Evolutionary conservation across 53 echinoderm and acorn worm species (phyloP).

Genomic region (Arbacia lixula): DNA sequence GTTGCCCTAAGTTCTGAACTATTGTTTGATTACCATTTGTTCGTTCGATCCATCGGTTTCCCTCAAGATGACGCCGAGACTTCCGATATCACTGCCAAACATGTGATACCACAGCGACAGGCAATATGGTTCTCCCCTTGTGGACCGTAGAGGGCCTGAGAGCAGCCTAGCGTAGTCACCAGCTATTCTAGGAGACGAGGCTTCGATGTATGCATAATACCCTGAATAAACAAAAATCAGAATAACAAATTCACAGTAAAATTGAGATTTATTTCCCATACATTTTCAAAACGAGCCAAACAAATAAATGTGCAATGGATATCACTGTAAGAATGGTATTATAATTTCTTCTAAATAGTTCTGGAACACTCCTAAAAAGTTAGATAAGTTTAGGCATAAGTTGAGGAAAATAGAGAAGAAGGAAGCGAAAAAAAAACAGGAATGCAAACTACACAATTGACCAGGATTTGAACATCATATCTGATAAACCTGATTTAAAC

Average conservation of each 20-base stretch:
- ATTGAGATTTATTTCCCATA: neutral
- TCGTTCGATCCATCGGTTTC: slow-evolving; percentile 34
- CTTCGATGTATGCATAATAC: slow-evolving; percentile 71
- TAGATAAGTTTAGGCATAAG: no score
- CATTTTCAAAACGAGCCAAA: no score
- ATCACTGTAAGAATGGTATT: no score
- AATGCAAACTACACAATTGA: no score
- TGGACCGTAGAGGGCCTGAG: slow-evolving; percentile 74
- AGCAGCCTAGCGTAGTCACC: slow-evolving; percentile 73
- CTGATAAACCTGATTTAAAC: no score
- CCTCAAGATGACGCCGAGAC: slow-evolving; percentile 67
- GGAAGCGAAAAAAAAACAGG: no score
- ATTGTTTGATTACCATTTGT: slow-evolving; percentile 41
- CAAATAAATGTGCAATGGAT: no score
- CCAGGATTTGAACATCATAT: no score
- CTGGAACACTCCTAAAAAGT: no score
- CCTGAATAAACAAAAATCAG: slow-evolving; percentile 10
- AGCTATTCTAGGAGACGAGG: slow-evolving; percentile 32
- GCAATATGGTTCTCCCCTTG: slow-evolving; percentile 59
- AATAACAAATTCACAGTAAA: neutral
- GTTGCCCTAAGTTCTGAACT: no score
- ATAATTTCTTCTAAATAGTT: no score
- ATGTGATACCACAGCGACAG: slow-evolving; percentile 93
- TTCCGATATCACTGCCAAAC: slow-evolving; percentile 81
- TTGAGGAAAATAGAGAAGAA: no score